Conservation (phyloP, 2,888 invertebrate species). For the Rapana venosa region DNA sequence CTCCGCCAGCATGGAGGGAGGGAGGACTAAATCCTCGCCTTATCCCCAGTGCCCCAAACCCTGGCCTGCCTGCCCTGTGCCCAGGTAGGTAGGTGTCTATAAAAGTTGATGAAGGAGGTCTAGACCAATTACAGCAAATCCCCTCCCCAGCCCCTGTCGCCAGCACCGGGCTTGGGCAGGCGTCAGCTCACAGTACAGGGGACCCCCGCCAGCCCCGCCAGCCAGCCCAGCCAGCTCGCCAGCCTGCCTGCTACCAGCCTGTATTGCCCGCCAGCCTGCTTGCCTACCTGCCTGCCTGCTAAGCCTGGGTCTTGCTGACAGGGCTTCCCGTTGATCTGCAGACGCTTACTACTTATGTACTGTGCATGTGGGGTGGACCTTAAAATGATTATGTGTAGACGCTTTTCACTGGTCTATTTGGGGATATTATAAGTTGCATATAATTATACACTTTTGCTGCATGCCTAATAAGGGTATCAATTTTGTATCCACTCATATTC, state of each 20-base stretch:
- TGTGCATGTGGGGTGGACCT: no score
- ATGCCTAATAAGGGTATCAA: no score
- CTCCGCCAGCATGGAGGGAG: background rate
- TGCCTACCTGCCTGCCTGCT: no score
- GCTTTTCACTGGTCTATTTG: no score
- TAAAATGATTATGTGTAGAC: no score
- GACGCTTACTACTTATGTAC: no score
- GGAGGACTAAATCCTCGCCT: background rate
- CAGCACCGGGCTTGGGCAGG: background rate
- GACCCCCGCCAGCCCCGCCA: background rate
- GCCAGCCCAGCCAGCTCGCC: background rate
- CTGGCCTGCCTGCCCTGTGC: background rate
- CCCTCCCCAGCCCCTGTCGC: constrained; percentile 5
- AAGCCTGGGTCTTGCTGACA: no score
- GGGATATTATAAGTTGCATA: no score
- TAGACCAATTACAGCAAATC: constrained; percentile 32
- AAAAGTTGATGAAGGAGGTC: constrained; percentile 35
- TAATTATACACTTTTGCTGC: no score
- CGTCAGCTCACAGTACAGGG: background rate
- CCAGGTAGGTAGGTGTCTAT: constrained; percentile 11
- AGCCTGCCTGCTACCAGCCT: background rate
- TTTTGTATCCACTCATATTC: no score
- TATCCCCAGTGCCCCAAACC: background rate
- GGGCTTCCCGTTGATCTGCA: no score
- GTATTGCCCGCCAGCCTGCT: no score